phyloP scores from a whole-genome alignment of 2,797 vertebrate genomes.

The Diplodus puntazzo region DNA sequence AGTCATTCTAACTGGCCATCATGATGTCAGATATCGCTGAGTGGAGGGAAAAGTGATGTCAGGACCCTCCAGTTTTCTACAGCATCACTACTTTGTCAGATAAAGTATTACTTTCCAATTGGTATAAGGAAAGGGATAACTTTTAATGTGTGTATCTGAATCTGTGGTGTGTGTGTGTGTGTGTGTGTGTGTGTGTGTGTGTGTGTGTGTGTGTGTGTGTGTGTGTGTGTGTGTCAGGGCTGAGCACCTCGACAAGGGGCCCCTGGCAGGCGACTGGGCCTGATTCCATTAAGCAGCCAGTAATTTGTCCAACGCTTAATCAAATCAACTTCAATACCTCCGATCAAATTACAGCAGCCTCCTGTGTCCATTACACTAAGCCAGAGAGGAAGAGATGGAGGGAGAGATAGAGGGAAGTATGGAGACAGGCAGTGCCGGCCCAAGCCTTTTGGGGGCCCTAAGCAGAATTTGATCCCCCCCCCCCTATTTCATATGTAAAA shows the following conservation, averaged over 20 bases:
- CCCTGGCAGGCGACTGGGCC: constrained; percentile 68
- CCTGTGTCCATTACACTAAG: constrained; percentile 66
- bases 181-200: constrained; percentile 10
- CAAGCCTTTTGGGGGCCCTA: too few relatives aligned
- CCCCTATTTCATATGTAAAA: not conserved
- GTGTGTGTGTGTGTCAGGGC: constrained; percentile 32
- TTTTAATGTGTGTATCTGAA: constrained; percentile 14
- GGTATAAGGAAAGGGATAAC: not conserved
- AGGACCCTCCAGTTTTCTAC: not conserved
- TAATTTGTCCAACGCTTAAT: constrained; percentile 77
- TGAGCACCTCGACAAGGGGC: constrained; percentile 45
- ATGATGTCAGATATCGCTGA: constrained; percentile 16
- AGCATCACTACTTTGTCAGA: constrained; percentile 10
- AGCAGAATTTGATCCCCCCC: too few relatives aligned
- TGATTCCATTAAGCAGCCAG: constrained; percentile 77
- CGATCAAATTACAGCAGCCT: constrained; percentile 79
- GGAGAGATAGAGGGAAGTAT: not conserved
- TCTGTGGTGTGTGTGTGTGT: constrained; percentile 21
- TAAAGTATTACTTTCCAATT: constrained; percentile 10
- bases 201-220: constrained; percentile 34
- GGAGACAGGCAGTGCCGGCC: not conserved
- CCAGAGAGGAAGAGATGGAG: constrained; percentile 29
- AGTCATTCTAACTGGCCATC: constrained; percentile 7
- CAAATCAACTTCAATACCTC: constrained; percentile 79
- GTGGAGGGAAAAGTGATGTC: constrained; percentile 10